A percentile compares a stretch with the other conserved stretches of the same genome.
Evolutionary conservation across 2,888 invertebrate species (phyloP).

Genomic region (Neuroscelio doddi): DNA sequence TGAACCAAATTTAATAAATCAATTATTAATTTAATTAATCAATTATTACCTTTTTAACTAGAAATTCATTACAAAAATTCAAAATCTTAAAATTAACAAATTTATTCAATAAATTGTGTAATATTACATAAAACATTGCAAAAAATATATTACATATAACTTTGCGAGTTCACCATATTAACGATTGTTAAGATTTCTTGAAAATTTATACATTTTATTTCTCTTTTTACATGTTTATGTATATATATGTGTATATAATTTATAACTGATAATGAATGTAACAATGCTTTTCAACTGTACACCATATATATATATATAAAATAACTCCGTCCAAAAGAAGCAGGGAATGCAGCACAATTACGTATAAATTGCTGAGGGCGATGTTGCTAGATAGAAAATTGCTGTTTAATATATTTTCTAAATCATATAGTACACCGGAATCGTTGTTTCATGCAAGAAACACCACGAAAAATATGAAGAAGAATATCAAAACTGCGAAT

Average conservation of each 20-base stretch:
- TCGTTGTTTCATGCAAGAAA: constrained; percentile 83
- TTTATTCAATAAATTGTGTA: constrained; percentile 29
- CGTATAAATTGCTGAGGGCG: no score
- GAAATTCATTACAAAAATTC: no score
- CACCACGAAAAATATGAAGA: constrained; percentile 99
- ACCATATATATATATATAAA: constrained; percentile 34
- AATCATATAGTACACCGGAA: neutral
- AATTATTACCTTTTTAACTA: no score
- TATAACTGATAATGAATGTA: constrained; percentile 36
- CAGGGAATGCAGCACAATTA: constrained; percentile 49
- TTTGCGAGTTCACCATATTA: constrained; percentile 14
- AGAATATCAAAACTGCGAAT: constrained; percentile 97
- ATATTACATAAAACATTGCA: constrained; percentile 27
- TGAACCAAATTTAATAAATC: no score
- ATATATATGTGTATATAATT: constrained; percentile 36
- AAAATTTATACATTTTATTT: constrained; percentile 43
- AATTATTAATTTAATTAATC: no score
- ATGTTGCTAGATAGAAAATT: constrained; percentile 31
- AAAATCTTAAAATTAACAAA: constrained; percentile 12
- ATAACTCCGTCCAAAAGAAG: constrained; percentile 37
- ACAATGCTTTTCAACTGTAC: constrained; percentile 31
- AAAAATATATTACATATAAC: constrained; percentile 29
- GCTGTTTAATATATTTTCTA: no score
- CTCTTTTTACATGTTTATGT: constrained; percentile 46
- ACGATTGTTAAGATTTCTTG: constrained; percentile 31